These are phyloP conservation scores for Ylistrum balloti DNA, from an alignment of 1,140 invertebrate genomes.

Conservation along the genomic window DNA sequence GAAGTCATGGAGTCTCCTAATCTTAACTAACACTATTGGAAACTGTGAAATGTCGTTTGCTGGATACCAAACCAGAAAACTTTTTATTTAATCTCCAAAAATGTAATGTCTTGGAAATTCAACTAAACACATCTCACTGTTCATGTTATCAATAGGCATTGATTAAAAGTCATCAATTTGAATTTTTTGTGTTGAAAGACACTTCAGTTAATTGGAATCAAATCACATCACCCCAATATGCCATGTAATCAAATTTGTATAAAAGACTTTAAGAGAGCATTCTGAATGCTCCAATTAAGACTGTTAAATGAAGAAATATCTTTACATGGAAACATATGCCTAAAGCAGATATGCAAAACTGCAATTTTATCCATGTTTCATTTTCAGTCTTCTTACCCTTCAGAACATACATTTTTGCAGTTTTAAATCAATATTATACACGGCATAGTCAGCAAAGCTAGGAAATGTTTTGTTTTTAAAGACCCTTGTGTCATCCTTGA, in stretches of 20 bases:
- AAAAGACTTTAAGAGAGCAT: not conserved
- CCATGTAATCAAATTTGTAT: not conserved
- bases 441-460: too few relatives aligned
- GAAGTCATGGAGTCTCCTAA: not conserved
- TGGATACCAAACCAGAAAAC: not conserved
- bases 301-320: not conserved
- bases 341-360: too few relatives aligned
- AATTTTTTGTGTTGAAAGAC: slow-evolving; percentile 28
- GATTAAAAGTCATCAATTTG: slow-evolving; percentile 27
- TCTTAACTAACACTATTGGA: not conserved
- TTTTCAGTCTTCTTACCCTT: too few relatives aligned
- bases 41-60: not conserved
- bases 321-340: slow-evolving; percentile 2
- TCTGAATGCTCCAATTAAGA: not conserved
- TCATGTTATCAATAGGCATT: not conserved
- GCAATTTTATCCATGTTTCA: too few relatives aligned
- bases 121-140: not conserved
- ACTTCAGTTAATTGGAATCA: slow-evolving; percentile 35
- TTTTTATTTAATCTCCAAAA: slow-evolving; percentile 21
- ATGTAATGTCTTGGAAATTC: not conserved
- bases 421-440: too few relatives aligned
- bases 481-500: too few relatives aligned
- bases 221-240: not conserved
- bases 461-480: too few relatives aligned
- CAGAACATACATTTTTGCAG: too few relatives aligned